Base-by-base conservation (phyloP, 2,888 invertebrate genomes). In the Heterodera filipjevi region DNA sequence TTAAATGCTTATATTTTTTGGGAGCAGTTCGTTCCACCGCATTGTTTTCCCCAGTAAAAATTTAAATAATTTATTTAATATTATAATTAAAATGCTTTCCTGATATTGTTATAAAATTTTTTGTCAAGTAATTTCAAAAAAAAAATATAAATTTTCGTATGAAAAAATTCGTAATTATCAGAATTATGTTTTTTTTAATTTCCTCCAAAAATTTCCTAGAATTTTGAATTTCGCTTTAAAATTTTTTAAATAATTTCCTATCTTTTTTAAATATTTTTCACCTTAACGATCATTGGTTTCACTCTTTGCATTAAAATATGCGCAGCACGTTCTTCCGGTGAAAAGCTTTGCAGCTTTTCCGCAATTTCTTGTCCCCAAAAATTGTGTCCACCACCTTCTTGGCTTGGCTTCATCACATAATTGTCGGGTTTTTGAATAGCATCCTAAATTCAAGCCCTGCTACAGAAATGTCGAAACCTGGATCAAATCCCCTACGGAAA, bases 311-410 rank as follows among this genome's bases (percentile, higher is more conserved):
- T 88, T 14, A 84, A 71, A 74, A 84, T 84, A 70, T 83, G 81
- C 5, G 84, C 81, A 14, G 84, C 77, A 6, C 81, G 74, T 64
- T 84, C 79, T 30, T 81, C 74, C 33, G 44, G 32, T 12, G 66
- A 39, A 64, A 80, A 80, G 46, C 19, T 49, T 3, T 22, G 33
- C 49, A 84, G 82, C 66, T 81, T 83, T 33, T 78, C 64, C 8
- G 78, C 46, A 49, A 84, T 81, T 39, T 85, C 84, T 53, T 84
- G 74, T 0, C 94, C 95, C 90, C 96, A 97, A 70, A 95, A 90
- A 89, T 97, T 97, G 90, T 97, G 86, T 77, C 97, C 97, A 84
- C 98, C 98, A 30, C 98, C 98, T 91, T 98, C 98, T 70, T 97
- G 92, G 90, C 98, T 96, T 0, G 98, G 97, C 90, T 98, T 98